These are phyloP conservation scores for Glomeris maerens DNA, from an alignment of 1,140 invertebrate species.

Conservation along the genomic window DNA sequence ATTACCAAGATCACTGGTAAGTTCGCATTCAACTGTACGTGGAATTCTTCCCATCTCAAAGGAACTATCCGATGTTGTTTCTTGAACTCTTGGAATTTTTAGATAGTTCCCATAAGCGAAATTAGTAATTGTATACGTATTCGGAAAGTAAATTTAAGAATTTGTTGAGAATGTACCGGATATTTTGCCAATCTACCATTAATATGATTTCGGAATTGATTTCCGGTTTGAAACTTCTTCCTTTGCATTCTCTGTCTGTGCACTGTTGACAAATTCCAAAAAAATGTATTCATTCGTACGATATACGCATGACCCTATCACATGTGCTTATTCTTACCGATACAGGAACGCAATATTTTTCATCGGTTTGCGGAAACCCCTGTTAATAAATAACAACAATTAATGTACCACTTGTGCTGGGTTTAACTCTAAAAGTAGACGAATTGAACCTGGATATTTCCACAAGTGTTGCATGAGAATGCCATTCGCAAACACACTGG, in stretches of 20 bases:
- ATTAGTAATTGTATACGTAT: too few relatives aligned
- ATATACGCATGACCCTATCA: background rate
- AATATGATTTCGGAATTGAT: slow-evolving; percentile 51
- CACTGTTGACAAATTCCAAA: slow-evolving; percentile 29
- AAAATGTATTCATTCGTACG: slow-evolving; percentile 3
- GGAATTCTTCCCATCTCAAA: slow-evolving; percentile 60
- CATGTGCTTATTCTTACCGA: slow-evolving; percentile 8
- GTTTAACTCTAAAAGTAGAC: background rate
- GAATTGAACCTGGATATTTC: slow-evolving; percentile 37
- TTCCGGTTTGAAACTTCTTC: slow-evolving; percentile 47
- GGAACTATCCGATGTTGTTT: slow-evolving; percentile 34
- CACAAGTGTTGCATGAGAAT: slow-evolving; percentile 61
- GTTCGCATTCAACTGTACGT: slow-evolving; percentile 70
- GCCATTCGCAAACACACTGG: slow-evolving; percentile 57
- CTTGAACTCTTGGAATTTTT: slow-evolving; percentile 23
- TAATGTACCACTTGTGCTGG: background rate
- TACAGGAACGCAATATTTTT: slow-evolving; percentile 40
- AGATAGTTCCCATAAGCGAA: background rate
- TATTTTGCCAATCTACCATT: slow-evolving; percentile 58
- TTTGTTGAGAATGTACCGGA: slow-evolving; percentile 36
- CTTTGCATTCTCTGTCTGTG: slow-evolving; percentile 37
- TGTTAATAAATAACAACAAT: background rate
- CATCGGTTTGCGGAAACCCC: slow-evolving; percentile 42
- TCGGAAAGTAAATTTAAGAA: background rate
- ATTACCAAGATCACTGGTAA: slow-evolving; percentile 58